These are phyloP conservation scores for Stomatorhinus walkeri DNA, from an alignment of 2,797 vertebrate species.

Conservation along the genomic window DNA sequence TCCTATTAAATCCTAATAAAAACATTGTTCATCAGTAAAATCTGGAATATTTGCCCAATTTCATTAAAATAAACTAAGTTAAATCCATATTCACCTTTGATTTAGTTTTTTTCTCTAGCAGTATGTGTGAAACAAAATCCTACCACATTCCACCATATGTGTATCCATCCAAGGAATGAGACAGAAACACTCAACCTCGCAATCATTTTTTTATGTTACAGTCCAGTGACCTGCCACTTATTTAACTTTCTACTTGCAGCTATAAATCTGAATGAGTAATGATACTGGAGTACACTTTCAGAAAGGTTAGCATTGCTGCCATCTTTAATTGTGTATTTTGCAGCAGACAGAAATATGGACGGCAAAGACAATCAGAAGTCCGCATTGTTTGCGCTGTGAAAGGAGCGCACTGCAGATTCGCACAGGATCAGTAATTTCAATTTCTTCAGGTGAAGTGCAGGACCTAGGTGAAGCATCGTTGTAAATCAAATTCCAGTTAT, in stretches of 20 bases:
- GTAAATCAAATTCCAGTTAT: not conserved
- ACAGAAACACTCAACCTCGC: not conserved
- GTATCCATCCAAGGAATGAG: not conserved
- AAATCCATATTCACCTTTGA: not conserved
- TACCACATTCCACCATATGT: not conserved
- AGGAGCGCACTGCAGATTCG: not conserved
- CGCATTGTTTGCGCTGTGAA: not conserved
- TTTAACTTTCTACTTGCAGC: not conserved
- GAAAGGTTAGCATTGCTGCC: not conserved
- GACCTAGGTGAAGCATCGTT: not conserved
- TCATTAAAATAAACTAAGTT: not conserved
- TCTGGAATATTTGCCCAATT: not conserved
- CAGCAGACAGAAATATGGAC: not conserved
- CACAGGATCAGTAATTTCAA: not conserved
- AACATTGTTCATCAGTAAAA: not conserved
- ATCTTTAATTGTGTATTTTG: not conserved
- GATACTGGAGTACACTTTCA: not conserved
- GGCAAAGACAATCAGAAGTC: not conserved
- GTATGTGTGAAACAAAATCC: not conserved
- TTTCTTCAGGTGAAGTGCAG: not conserved
- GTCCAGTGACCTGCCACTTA: not conserved
- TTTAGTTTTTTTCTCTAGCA: not conserved
- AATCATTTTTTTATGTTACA: not conserved
- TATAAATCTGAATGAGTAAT: not conserved
- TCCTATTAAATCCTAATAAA: not conserved